Conservation (phyloP, 1,140 invertebrate genomes). For the Mya arenaria region DNA sequence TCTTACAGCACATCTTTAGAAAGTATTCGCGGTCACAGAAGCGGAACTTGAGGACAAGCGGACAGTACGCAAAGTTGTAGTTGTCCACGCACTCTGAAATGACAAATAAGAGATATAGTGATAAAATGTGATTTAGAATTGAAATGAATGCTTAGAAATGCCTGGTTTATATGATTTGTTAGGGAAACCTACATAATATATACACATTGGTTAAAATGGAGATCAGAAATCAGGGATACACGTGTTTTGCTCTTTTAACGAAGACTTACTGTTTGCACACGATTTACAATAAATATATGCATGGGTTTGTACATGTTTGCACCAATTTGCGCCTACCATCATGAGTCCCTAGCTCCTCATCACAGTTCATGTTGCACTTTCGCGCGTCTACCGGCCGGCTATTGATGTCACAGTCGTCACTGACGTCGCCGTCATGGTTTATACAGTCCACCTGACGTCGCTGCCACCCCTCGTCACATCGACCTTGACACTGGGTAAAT, state of each 20-base stretch:
- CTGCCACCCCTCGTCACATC: conserved; percentile 43
- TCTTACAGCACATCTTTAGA: conserved; percentile 55
- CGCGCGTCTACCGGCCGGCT: conserved; percentile 25
- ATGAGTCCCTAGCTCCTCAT: conserved; percentile 40
- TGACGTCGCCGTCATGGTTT: conserved; percentile 27
- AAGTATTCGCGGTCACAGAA: conserved; percentile 74
- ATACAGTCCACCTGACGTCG: conserved; percentile 45
- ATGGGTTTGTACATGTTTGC: too few relatives aligned
- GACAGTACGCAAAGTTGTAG: conserved; percentile 74
- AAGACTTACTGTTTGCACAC: too few relatives aligned
- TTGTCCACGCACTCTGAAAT: conserved; percentile 74
- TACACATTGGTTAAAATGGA: too few relatives aligned
- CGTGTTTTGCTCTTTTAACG: too few relatives aligned
- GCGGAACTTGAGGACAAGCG: conserved; percentile 73
- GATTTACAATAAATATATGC: too few relatives aligned
- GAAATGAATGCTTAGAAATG: too few relatives aligned
- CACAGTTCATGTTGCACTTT: conserved; percentile 49
- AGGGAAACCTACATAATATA: too few relatives aligned
- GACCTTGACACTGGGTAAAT: conserved; percentile 15
- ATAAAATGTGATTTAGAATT: too few relatives aligned
- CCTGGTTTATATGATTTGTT: too few relatives aligned
- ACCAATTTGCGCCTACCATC: conserved; percentile 15
- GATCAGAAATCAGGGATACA: too few relatives aligned
- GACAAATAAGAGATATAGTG: not conserved
- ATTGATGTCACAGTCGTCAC: conserved; percentile 41